Percentiles rank a stretch among this genome's conserved stretches.
Conservation (phyloP, 2,888 invertebrate species). For the Himalopsyche japonica region DNA sequence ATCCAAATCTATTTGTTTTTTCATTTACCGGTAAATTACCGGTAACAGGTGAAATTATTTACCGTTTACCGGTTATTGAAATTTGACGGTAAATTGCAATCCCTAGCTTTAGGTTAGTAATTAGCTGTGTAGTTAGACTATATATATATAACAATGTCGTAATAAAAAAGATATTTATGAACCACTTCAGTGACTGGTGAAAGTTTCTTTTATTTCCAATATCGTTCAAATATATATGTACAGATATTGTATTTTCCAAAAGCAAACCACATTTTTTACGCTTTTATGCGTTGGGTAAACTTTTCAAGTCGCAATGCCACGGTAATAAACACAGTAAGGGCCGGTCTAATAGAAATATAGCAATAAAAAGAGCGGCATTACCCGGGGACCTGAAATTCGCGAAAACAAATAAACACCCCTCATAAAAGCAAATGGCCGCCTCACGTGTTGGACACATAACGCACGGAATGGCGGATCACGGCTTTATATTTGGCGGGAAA, state of each 20-base stretch:
- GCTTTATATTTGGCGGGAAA: neutral
- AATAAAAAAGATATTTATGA: too few species aligned
- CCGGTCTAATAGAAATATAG: conserved; percentile 35
- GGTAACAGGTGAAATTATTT: too few species aligned
- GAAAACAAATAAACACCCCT: conserved; percentile 32
- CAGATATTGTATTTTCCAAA: neutral
- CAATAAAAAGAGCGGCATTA: conserved; percentile 27
- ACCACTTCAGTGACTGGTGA: too few species aligned
- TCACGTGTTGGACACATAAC: conserved; percentile 33
- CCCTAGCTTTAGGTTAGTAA: too few species aligned
- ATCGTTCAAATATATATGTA: too few species aligned
- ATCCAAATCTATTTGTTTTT: too few species aligned
- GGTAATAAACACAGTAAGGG: conserved; percentile 31
- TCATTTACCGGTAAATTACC: too few species aligned
- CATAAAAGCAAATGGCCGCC: conserved; percentile 34
- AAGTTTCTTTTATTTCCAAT: too few species aligned
- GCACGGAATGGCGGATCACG: conserved; percentile 1
- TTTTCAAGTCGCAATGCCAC: neutral
- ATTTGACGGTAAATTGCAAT: too few species aligned
- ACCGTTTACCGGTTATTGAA: too few species aligned
- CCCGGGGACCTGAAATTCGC: conserved; percentile 28
- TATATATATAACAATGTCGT: too few species aligned
- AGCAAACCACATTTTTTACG: conserved; percentile 7
- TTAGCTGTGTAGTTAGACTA: too few species aligned
- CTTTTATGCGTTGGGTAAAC: conserved; percentile 3